These are phyloP conservation scores for Micronycteris hirsuta DNA, from an alignment of 2,113 vertebrate species.

Conservation along the genomic window DNA sequence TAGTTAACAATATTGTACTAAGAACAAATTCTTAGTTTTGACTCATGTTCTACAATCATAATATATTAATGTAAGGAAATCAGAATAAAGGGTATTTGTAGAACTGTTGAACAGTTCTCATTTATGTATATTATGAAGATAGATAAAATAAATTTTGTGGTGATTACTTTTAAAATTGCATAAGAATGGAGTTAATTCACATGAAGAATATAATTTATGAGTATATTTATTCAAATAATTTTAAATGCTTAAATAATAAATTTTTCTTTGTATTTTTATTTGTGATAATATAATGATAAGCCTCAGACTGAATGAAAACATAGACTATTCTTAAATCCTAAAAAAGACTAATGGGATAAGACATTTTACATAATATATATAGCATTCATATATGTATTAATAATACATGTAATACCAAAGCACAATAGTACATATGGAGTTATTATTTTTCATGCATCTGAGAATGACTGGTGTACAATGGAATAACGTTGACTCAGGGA, in stretches of 20 bases:
- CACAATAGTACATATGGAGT: not conserved
- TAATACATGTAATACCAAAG: not conserved
- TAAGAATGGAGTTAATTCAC: not conserved
- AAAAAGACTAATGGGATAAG: not conserved
- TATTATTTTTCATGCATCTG: not conserved
- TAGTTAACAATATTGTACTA: not conserved
- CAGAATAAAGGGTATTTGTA: not conserved
- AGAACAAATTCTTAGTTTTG: not conserved
- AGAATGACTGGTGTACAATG: not conserved
- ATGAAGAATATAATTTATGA: not conserved
- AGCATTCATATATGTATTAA: not conserved
- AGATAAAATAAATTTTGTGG: not conserved
- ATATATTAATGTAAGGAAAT: not conserved
- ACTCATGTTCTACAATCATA: not conserved
- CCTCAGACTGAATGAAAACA: not conserved
- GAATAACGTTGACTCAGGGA: not conserved
- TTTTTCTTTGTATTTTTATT: not conserved
- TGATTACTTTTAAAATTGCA: not conserved
- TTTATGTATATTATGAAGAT: not conserved
- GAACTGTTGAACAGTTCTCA: not conserved
- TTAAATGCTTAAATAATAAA: not conserved
- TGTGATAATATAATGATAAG: not conserved
- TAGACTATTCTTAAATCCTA: not conserved
- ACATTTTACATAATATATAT: not conserved
- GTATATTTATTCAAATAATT: not conserved